Evolutionary conservation across 64 coral and sea anemone genomes (phyloP), one percentile per base, ranked within the genome.

Genomic region (Anthopleura sola): DNA sequence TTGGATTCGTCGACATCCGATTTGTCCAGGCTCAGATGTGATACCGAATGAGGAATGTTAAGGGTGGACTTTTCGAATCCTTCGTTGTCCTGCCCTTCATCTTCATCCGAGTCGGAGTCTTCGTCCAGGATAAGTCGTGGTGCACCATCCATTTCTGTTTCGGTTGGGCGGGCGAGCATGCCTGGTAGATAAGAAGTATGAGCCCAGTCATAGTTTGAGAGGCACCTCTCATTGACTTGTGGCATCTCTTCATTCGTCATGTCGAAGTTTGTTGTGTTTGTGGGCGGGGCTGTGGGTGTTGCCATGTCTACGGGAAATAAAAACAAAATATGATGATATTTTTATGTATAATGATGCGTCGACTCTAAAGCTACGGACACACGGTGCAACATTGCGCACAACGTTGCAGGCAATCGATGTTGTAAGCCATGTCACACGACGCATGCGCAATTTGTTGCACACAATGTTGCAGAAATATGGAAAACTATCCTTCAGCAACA

Each of bases 121-220:
- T 85, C 83, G 53, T 91, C 89, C 23, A 84, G 78, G 48, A 86
- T 86, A 0, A 91, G 89, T 68, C 50, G 80, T 36, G 89, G 89
- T 68, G 48, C 18, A 34, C 12, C 89, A 0, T 37, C 37, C 46
- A 31, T 37, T 0, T 81, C 84, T 0, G 36, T 44, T 15, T 3
- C 38, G 0, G 68, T 34, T 23, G 89, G 89, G 28, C 13, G 82
- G 28, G 77, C 89, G 3, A 90, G 82, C 88, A 90, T 90, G 6
- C 82, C 90, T 48, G 85, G 90, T 7, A 82, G 58, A 60, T 77
- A 84, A 8, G 91, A 92, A 24, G 91, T 92, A 44, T 78, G 68
- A 36, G 91, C 86, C 91, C 91, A 92, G 66, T 92, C 86, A 31
- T 88, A 92, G 40, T 84, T 92, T 15, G 86, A 36, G 26, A 92